A percentile compares a stretch with the other conserved stretches of the same genome.
Conservation (phyloP, 2,113 vertebrate genomes). For the Xenopus tropicalis region DNA sequence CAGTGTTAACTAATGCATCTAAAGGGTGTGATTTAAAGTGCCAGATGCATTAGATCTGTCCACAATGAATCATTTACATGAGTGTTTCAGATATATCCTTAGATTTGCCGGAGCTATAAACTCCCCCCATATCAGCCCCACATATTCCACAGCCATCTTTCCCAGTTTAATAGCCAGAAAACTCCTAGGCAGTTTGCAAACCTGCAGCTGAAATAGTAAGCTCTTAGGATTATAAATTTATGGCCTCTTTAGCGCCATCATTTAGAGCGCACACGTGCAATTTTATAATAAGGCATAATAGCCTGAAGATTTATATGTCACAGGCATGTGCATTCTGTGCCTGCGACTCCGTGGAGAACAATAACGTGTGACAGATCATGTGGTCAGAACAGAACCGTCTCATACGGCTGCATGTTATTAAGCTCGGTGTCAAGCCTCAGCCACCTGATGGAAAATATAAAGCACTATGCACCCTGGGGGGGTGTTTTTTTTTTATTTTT, state of each 20-base stretch:
- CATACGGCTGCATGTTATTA: constrained; percentile 31
- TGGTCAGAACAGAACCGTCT: constrained; percentile 33
- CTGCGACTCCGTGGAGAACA: constrained; percentile 18
- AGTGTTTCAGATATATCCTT: too few species aligned
- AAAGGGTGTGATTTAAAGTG: too few species aligned
- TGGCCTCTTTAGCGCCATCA: background rate
- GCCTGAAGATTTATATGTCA: constrained; percentile 26
- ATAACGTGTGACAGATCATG: constrained; percentile 38
- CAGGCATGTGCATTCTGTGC: constrained; percentile 9
- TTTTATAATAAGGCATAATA: constrained; percentile 26
- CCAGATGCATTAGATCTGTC: too few species aligned
- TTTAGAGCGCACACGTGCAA: constrained; percentile 12
- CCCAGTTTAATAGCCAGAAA: too few species aligned
- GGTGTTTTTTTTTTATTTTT: constrained; percentile 20
- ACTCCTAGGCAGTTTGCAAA: background rate
- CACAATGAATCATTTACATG: too few species aligned
- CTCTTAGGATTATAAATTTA: constrained; percentile 18
- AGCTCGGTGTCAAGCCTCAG: constrained; percentile 23
- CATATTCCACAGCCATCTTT: too few species aligned
- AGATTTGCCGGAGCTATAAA: too few species aligned
- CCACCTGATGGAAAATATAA: constrained; percentile 38
- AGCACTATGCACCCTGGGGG: constrained; percentile 26
- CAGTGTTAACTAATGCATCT: too few species aligned
- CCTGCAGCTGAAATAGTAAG: constrained; percentile 16
- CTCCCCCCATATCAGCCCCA: too few species aligned